phyloP scores from a whole-genome alignment of 2,797 vertebrate species.

The Micromesistius poutassou region DNA sequence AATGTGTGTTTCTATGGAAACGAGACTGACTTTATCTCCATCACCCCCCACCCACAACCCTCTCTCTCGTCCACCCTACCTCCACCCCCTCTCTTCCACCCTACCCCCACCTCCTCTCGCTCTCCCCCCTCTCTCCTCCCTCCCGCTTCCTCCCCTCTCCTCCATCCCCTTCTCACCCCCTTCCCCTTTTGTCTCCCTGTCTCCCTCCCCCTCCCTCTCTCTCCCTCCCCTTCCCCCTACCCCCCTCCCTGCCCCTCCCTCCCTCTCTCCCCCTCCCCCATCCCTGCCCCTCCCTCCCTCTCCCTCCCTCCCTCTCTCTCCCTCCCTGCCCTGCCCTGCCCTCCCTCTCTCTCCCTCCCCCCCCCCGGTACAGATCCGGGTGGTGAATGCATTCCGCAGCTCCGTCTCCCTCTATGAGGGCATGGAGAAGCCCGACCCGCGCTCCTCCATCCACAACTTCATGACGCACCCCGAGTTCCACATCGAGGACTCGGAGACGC shows the following conservation, averaged over 20 bases:
- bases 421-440: conserved; percentile 95
- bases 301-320: conserved; percentile 11
- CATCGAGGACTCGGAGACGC: conserved; percentile 99
- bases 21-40: conserved; percentile 47
- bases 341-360: conserved; percentile 1
- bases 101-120: conserved; percentile 4
- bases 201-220: no score
- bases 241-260: no score
- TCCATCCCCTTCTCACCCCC: conserved; percentile 30
- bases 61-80: not conserved
- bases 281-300: not conserved
- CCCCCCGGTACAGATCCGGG: conserved; percentile 85
- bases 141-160: conserved; percentile 17
- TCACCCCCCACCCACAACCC: not conserved
- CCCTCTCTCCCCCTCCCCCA: conserved; percentile 14
- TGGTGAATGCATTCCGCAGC: conserved; percentile 99
- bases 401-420: conserved; percentile 98
- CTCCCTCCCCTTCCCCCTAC: conserved; percentile 26
- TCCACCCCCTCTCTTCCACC: no score
- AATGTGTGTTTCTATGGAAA: conserved; percentile 27
- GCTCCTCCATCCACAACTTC: conserved; percentile 98
- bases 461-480: conserved; percentile 99
- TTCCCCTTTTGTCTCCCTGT: conserved; percentile 19
- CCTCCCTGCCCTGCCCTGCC: conserved; percentile 25
- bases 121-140: conserved; percentile 26